These are phyloP conservation scores for Prunella fulvescens DNA, from an alignment of 2,113 vertebrate genomes.

Conservation along the genomic window DNA sequence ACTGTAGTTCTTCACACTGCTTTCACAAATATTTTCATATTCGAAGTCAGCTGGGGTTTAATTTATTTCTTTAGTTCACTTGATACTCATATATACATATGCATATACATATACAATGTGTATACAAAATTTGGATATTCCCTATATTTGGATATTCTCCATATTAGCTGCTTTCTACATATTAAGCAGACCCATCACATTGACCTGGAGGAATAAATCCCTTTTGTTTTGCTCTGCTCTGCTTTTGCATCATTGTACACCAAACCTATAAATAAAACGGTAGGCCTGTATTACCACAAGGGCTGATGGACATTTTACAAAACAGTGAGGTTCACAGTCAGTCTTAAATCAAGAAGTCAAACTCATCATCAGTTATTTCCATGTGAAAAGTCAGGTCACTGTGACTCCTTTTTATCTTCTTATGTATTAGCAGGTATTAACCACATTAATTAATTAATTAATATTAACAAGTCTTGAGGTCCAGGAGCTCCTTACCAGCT, in stretches of 20 bases:
- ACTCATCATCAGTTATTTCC: neutral
- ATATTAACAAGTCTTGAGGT: neutral
- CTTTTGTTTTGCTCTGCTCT: neutral
- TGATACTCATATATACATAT: neutral
- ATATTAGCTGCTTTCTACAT: neutral
- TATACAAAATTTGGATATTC: neutral
- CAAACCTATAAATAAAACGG: neutral
- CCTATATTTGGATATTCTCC: neutral
- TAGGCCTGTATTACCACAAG: neutral
- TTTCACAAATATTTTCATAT: neutral
- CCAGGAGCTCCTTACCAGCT: neutral
- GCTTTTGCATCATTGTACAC: neutral
- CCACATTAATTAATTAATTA: neutral
- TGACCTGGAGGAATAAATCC: neutral
- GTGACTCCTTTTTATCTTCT: neutral
- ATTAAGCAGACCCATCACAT: neutral
- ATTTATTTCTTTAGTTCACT: neutral
- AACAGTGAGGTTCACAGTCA: neutral
- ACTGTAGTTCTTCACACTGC: neutral
- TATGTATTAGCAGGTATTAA: neutral
- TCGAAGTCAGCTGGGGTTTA: neutral
- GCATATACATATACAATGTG: fast-evolving
- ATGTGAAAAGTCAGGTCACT: neutral
- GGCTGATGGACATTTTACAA: neutral
- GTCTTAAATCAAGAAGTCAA: neutral